These are phyloP conservation scores for Andrena minutula DNA, from an alignment of 2,888 invertebrate genomes.

Conservation along the genomic window DNA sequence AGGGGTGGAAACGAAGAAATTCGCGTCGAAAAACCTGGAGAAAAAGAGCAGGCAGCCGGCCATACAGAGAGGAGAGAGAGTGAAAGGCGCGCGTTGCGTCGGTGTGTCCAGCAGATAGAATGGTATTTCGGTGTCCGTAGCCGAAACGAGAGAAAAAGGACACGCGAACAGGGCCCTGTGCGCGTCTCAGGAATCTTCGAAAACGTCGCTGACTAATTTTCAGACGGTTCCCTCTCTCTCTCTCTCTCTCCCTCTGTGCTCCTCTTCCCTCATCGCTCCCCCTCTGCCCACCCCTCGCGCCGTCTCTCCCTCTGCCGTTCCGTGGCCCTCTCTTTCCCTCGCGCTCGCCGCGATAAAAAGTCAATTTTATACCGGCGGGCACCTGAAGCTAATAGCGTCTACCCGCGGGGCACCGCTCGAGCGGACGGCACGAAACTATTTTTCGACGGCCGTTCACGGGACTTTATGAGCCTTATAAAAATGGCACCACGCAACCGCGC, in stretches of 20 bases:
- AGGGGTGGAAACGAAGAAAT: background rate
- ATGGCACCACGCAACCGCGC: conserved; percentile 73
- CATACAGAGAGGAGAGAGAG: background rate
- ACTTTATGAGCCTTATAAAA: conserved; percentile 83
- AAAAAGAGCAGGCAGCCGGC: background rate
- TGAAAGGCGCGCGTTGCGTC: conserved; percentile 12
- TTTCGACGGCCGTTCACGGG: conserved; percentile 68
- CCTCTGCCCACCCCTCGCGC: background rate
- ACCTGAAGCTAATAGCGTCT: conserved; percentile 68
- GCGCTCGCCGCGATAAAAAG: conserved; percentile 66
- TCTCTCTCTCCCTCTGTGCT: conserved; percentile 19
- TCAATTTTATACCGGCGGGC: conserved; percentile 69
- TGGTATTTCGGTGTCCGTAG: conserved; percentile 35
- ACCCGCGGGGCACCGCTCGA: conserved; percentile 53
- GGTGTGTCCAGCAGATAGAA: conserved; percentile 33
- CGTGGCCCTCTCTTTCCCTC: conserved; percentile 1
- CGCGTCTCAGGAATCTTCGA: conserved; percentile 59
- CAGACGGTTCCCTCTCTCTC: conserved; percentile 33
- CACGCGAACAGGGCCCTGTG: conserved; percentile 23
- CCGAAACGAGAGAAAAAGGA: conserved; percentile 37
- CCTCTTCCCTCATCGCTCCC: conserved; percentile 4
- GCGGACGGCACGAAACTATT: conserved; percentile 62
- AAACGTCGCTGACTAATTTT: conserved; percentile 69
- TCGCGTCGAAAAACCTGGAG: background rate
- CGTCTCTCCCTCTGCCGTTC: background rate